These are phyloP conservation scores for Alcedo atthis DNA, from an alignment of 2,797 vertebrate species.

Conservation along the genomic window DNA sequence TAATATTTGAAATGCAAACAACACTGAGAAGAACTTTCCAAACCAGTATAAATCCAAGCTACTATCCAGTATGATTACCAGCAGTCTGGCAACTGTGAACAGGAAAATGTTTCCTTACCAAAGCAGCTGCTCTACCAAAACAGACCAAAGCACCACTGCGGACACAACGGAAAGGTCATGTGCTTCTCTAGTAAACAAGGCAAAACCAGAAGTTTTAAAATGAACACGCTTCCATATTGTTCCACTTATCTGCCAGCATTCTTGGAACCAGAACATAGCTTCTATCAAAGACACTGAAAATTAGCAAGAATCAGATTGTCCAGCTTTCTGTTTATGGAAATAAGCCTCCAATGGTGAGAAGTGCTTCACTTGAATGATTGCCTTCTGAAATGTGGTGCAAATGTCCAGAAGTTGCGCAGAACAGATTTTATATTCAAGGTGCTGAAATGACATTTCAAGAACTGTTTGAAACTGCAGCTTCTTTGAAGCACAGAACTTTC, in stretches of 20 bases:
- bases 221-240: not conserved
- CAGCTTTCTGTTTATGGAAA: not conserved
- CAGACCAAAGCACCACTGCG: conserved; percentile 23
- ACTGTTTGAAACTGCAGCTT: not conserved
- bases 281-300: not conserved
- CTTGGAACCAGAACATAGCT: not conserved
- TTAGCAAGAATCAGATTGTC: not conserved
- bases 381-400: not conserved
- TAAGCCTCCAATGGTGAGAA: not conserved
- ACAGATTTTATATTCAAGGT: not conserved
- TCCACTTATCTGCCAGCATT: conserved; percentile 43
- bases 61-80: not conserved
- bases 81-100: not conserved
- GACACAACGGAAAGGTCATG: conserved; percentile 30
- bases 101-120: conserved; percentile 28
- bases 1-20: conserved; percentile 5
- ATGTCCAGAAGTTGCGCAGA: not conserved
- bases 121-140: conserved; percentile 55
- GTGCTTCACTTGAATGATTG: not conserved
- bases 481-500: not conserved
- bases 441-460: not conserved
- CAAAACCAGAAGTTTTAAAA: conserved; percentile 11
- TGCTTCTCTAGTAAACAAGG: conserved; percentile 33
- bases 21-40: not conserved
- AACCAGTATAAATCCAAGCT: conserved; percentile 18